Evolutionary conservation across 1,140 invertebrate genomes (phyloP).

Genomic region (Polypedilum pembai): DNA sequence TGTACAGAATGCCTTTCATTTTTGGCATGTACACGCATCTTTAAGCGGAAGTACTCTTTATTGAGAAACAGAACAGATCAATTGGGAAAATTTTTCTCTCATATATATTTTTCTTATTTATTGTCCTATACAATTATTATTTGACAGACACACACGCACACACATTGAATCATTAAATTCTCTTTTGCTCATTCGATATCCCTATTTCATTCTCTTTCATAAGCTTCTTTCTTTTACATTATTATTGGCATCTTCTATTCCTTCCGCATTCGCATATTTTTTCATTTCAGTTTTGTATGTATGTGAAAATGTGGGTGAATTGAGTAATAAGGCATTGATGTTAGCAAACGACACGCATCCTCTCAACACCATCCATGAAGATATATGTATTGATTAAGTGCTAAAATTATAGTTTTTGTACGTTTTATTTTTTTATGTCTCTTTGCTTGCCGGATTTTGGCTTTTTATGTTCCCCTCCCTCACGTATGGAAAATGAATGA

Average conservation of each 20-base stretch:
- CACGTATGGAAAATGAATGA: background rate
- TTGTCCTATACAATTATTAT: constrained; percentile 28
- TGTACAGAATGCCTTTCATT: background rate
- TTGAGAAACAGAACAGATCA: background rate
- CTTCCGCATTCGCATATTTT: background rate
- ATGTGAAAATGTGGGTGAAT: background rate
- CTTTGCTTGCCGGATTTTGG: background rate
- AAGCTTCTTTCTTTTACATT: background rate
- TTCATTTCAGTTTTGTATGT: background rate
- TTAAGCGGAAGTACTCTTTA: background rate
- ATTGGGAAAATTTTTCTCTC: background rate
- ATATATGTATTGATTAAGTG: constrained; percentile 27
- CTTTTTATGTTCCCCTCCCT: background rate
- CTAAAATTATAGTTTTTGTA: constrained; percentile 27
- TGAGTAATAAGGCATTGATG: constrained; percentile 17
- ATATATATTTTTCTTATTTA: constrained; percentile 26
- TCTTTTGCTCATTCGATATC: background rate
- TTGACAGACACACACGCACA: constrained; percentile 24
- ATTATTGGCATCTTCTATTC: background rate
- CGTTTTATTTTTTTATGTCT: constrained; percentile 15
- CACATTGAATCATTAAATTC: constrained; percentile 24
- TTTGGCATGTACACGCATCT: background rate
- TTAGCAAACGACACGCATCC: constrained; percentile 17
- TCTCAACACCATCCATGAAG: constrained; percentile 14
- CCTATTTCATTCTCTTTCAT: no score